Percentiles rank a stretch among this genome's conserved stretches.
Evolutionary conservation across 1,140 invertebrate species (phyloP).

Genomic region (Megathymus violae): DNA sequence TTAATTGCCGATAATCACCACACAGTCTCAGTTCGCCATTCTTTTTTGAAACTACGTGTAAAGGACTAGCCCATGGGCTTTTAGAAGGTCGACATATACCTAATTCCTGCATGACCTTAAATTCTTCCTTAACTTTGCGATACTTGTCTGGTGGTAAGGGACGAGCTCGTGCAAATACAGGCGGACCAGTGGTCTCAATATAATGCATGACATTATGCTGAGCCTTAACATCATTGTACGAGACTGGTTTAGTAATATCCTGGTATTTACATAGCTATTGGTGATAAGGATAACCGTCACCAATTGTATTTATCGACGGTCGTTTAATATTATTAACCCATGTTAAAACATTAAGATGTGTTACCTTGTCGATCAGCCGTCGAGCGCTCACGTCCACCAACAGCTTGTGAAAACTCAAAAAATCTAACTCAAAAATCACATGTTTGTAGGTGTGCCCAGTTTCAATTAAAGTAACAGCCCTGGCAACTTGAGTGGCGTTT

Average conservation of each 20-base stretch:
- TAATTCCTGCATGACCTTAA: background rate
- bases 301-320: background rate
- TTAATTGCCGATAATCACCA: too few species aligned
- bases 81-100: slow-evolving; percentile 1
- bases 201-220: too few species aligned
- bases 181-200: slow-evolving; percentile 1
- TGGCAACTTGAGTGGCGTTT: too few species aligned
- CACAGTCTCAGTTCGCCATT: too few species aligned
- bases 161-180: background rate
- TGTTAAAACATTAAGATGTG: too few species aligned
- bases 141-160: slow-evolving; percentile 3
- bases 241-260: slow-evolving; percentile 2
- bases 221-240: background rate
- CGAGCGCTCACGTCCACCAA: too few species aligned
- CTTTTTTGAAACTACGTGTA: background rate
- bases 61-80: slow-evolving; percentile 4
- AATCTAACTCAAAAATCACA: too few species aligned
- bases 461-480: too few species aligned
- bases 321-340: background rate
- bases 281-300: background rate
- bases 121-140: background rate
- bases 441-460: too few species aligned
- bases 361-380: too few species aligned
- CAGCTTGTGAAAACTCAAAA: too few species aligned
- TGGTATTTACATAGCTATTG: too few species aligned